Evolutionary conservation across 2,888 invertebrate species (phyloP).

Genomic region (Linhomoeus sp.): DNA sequence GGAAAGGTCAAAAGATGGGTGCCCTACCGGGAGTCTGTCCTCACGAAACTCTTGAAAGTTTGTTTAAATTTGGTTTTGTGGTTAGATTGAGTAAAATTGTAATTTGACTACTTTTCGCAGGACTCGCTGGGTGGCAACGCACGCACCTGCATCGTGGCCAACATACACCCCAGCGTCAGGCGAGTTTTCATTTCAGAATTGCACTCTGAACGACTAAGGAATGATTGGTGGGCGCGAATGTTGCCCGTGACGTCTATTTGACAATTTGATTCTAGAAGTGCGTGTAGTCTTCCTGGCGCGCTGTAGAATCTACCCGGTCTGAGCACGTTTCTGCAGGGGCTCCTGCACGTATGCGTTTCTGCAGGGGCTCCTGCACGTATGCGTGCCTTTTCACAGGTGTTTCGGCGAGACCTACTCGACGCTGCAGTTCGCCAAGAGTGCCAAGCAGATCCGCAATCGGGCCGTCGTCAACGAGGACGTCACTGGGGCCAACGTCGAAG

Average conservation of each 20-base stretch:
- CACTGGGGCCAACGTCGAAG: constrained; percentile 25
- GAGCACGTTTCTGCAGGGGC: too few species aligned
- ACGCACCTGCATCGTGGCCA: constrained; percentile 31
- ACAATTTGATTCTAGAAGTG: too few species aligned
- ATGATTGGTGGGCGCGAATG: too few species aligned
- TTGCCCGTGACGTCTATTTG: too few species aligned
- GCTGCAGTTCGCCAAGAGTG: constrained; percentile 29
- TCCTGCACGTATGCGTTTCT: too few species aligned
- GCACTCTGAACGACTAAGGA: neutral
- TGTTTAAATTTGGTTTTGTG: constrained; percentile 6
- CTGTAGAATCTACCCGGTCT: too few species aligned
- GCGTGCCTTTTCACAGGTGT: too few species aligned
- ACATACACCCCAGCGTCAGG: constrained; percentile 25
- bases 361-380: too few species aligned
- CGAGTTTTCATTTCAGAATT: neutral
- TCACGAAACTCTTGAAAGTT: constrained; percentile 31
- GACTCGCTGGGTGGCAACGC: constrained; percentile 34
- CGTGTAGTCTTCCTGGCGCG: too few species aligned
- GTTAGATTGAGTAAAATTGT: too few species aligned
- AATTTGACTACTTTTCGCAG: too few species aligned
- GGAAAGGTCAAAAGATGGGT: constrained; percentile 25
- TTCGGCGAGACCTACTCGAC: constrained; percentile 31
- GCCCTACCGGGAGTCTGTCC: constrained; percentile 31
- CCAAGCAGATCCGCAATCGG: constrained; percentile 31
- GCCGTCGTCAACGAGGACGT: constrained; percentile 31